phyloP scores from a whole-genome alignment of 2,113 vertebrate genomes.

The Stigmatopora nigra region DNA sequence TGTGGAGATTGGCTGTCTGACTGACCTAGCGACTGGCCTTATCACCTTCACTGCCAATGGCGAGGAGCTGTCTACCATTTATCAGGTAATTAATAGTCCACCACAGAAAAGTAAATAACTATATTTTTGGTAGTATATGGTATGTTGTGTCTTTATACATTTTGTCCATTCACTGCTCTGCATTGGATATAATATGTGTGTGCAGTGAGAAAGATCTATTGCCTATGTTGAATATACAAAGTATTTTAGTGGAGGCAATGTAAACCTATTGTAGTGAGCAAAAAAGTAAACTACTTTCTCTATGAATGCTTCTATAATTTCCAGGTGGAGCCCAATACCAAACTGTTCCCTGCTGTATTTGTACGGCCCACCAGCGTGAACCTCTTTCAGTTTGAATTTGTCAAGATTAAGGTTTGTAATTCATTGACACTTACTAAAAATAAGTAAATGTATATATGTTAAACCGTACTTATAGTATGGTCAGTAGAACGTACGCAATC shows the following conservation, averaged over 20 bases:
- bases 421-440: not conserved
- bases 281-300: not conserved
- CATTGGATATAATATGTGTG: not conserved
- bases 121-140: not conserved
- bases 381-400: slow-evolving; percentile 93
- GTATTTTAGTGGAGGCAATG: slow-evolving; percentile 3
- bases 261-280: not conserved
- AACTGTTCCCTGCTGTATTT: slow-evolving; percentile 92
- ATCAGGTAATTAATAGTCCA: slow-evolving; percentile 74
- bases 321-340: slow-evolving; percentile 92
- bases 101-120: not conserved
- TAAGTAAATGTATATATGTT: not conserved
- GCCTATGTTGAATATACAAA: slow-evolving; percentile 3
- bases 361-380: slow-evolving; percentile 83
- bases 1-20: slow-evolving; percentile 88
- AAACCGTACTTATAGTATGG: not conserved
- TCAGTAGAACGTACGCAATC: not conserved
- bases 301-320: slow-evolving; percentile 13
- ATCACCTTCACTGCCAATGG: slow-evolving; percentile 90
- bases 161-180: not conserved
- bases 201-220: slow-evolving; percentile 4
- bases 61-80: slow-evolving; percentile 81
- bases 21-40: slow-evolving; percentile 87
- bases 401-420: slow-evolving; percentile 84
- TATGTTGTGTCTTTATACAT: not conserved